These are phyloP conservation scores for Xenopus borealis DNA, from an alignment of 2,113 vertebrate species.

Conservation along the genomic window DNA sequence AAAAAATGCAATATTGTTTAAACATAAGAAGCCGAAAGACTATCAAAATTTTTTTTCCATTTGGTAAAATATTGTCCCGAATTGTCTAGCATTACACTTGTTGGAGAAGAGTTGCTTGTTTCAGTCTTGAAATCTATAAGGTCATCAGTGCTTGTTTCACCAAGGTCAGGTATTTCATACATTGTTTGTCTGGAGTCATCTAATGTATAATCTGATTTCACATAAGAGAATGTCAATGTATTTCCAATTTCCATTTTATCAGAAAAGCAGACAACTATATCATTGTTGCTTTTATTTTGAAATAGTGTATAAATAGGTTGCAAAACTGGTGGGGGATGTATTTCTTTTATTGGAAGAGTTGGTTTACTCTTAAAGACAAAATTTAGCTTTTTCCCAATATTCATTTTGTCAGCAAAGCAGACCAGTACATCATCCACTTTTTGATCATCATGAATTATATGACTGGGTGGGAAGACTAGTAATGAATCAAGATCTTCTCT, in stretches of 20 bases:
- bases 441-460: neutral
- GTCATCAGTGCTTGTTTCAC: neutral
- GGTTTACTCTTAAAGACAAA: neutral
- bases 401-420: neutral
- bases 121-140: too few species aligned
- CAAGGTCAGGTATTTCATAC: neutral
- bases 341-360: neutral
- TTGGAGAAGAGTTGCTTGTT: too few species aligned
- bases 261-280: neutral
- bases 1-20: neutral
- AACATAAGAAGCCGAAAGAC: conserved; percentile 6
- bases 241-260: neutral
- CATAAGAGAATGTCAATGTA: neutral
- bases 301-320: neutral
- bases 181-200: neutral
- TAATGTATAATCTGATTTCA: neutral
- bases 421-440: neutral
- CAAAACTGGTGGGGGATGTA: neutral
- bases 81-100: neutral
- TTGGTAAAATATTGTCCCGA: neutral
- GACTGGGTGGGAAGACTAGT: neutral
- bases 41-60: conserved; percentile 20
- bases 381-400: neutral
- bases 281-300: neutral
- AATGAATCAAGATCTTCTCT: neutral